phyloP scores from a whole-genome alignment of 1,140 invertebrate species.

The Listronotus oregonensis region DNA sequence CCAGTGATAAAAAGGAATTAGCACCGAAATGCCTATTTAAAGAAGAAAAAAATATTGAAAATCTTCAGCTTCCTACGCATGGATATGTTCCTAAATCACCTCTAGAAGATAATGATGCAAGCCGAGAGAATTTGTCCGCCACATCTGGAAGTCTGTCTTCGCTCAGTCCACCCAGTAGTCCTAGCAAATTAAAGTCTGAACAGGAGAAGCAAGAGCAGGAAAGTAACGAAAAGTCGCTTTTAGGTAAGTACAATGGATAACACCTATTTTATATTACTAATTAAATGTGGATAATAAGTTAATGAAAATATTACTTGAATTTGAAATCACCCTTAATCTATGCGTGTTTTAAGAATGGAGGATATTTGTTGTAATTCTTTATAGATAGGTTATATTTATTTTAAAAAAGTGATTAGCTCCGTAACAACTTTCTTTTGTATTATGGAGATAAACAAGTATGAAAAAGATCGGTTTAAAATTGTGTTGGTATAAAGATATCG shows the following conservation, averaged over 20 bases:
- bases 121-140: constrained; percentile 51
- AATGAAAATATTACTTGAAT: too few species aligned
- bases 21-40: constrained; percentile 30
- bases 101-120: constrained; percentile 49
- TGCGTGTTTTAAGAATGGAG: too few species aligned
- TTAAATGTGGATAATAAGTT: too few species aligned
- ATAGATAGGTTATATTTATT: too few species aligned
- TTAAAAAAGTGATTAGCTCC: too few species aligned
- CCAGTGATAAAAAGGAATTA: constrained; percentile 13
- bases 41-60: constrained; percentile 27
- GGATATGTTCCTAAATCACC: constrained; percentile 45
- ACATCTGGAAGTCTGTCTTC: constrained; percentile 58
- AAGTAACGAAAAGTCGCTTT: constrained; percentile 59
- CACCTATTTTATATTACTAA: too few species aligned
- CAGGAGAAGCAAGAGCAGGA: constrained; percentile 62
- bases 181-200: constrained; percentile 57
- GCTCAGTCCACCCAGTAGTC: constrained; percentile 57
- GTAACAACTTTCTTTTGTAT: too few species aligned
- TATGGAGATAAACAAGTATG: too few species aligned
- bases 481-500: too few species aligned
- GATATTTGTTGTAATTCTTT: too few species aligned
- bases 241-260: constrained; percentile 51
- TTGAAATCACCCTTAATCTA: too few species aligned
- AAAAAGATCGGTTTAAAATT: too few species aligned
- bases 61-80: constrained; percentile 18